Percentiles rank a stretch among this genome's conserved stretches.
Evolutionary conservation across 2,797 vertebrate genomes (phyloP).

Genomic region (Sebastes alutus): DNA sequence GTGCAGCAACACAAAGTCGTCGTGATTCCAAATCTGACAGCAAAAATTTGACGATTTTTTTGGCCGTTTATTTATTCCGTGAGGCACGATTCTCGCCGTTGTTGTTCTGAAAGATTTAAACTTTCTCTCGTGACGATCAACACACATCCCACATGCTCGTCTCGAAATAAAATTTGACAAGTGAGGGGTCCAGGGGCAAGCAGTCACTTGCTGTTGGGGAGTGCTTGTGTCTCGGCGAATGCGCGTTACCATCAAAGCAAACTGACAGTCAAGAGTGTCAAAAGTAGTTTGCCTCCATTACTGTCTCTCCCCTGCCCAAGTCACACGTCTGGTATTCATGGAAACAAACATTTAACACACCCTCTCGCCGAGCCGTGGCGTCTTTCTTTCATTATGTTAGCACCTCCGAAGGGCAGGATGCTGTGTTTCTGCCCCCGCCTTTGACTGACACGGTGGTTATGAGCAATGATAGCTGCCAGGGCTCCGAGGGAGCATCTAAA

Average conservation of each 20-base stretch:
- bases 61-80: neutral
- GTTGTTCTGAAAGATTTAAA: neutral
- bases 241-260: constrained; percentile 54
- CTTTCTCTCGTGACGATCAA: constrained; percentile 11
- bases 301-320: constrained; percentile 29
- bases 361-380: constrained; percentile 19
- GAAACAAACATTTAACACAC: constrained; percentile 65
- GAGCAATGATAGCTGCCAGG: constrained; percentile 77
- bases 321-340: constrained; percentile 68
- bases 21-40: neutral
- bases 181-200: constrained; percentile 51
- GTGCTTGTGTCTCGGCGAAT: constrained; percentile 23
- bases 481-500: constrained; percentile 73
- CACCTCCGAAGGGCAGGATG: constrained; percentile 66
- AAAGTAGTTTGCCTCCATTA: constrained; percentile 68
- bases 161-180: constrained; percentile 65
- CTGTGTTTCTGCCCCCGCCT: constrained; percentile 40
- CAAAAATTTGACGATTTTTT: neutral
- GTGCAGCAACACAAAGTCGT: neutral
- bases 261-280: constrained; percentile 70
- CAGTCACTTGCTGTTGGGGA: constrained; percentile 44
- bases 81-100: neutral
- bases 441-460: constrained; percentile 81
- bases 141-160: constrained; percentile 35
- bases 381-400: constrained; percentile 64